Conservation (phyloP, 2,113 vertebrate genomes). For the Indicator indicator region DNA sequence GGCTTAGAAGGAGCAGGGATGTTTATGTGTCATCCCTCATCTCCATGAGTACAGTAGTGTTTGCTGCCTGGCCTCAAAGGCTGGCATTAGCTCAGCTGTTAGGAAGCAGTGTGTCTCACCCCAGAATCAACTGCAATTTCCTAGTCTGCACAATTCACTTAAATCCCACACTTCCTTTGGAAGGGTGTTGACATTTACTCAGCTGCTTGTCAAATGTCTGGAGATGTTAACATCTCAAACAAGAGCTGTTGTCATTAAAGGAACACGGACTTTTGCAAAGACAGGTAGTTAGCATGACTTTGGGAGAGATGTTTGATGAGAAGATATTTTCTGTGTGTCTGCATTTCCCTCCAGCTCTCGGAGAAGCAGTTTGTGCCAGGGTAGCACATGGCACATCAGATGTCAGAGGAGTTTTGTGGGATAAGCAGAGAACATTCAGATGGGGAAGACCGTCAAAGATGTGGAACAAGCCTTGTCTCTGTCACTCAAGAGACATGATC, state of each 20-base stretch:
- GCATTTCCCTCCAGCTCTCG: not conserved
- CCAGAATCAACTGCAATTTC: not conserved
- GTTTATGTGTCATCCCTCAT: not conserved
- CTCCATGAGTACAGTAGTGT: not conserved
- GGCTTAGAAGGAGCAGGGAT: not conserved
- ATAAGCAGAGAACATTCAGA: conserved; percentile 2
- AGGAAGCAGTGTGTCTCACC: not conserved
- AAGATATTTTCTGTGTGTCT: not conserved
- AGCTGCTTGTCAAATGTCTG: conserved; percentile 53
- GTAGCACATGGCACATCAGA: not conserved
- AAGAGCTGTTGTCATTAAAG: conserved; percentile 31
- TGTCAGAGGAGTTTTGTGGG: not conserved
- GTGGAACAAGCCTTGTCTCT: not conserved
- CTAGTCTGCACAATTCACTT: not conserved
- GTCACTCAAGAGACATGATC: not conserved
- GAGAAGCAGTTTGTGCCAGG: not conserved
- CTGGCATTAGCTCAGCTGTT: not conserved
- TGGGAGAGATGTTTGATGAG: not conserved
- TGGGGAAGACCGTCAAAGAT: not conserved
- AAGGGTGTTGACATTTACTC: conserved; percentile 59
- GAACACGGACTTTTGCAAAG: not conserved
- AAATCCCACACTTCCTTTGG: conserved; percentile 39
- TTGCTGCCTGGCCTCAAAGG: not conserved
- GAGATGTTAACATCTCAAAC: conserved; percentile 44
- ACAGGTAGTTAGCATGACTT: conserved; percentile 6